Base-by-base conservation (phyloP, 2,113 vertebrate species). In the Caranx ignobilis region DNA sequence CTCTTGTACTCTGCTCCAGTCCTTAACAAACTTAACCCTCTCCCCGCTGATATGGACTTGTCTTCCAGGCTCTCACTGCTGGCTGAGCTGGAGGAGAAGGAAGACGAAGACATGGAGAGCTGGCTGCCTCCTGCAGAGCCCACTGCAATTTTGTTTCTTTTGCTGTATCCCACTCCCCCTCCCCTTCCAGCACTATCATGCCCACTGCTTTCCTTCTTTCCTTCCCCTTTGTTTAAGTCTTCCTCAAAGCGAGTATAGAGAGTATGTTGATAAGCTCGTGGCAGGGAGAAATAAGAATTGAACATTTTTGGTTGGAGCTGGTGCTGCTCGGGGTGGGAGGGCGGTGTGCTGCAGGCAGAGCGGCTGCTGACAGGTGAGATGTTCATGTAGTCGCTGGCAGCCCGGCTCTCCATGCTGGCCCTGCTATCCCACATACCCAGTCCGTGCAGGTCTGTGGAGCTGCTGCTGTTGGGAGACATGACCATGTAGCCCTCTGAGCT, bases 51-150 rank as follows among this genome's bases (percentile, higher is more conserved):
- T 62, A 91, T 54, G 11, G 93, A 93, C 66, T 93, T 93, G 61
- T 96, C 95, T 69, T 95, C 96, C 66, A 96, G 91, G 83, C 96
- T 96, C 81, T 96, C 96, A n/a, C 94, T 96, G 89, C 96, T 96
- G 72, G 95, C 94, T 21, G 95, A 95, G 87, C 94, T 95, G 41
- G 95, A 96, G 82, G 94, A 96, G 88, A 95, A 96, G 3, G 96
- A 96, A 1, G 95, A 96, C 61, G 94, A 94, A 84, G 96, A 96
- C 88, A 95, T 90, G 69, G 94, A 95, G 60, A 94, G 87, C 68
- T 94, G 93, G 74, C 88, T 89, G 79, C 82, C 84, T 70, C 86
- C 77, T 21, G 82, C 81, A 37, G 91, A 79, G 37, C 89, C 91
- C 43, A 78, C 91, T 69, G 90, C 79, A 59, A 82, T 83, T 82